Conservation (phyloP, 2,113 vertebrate species). For the Beaufortia kweichowensis region DNA sequence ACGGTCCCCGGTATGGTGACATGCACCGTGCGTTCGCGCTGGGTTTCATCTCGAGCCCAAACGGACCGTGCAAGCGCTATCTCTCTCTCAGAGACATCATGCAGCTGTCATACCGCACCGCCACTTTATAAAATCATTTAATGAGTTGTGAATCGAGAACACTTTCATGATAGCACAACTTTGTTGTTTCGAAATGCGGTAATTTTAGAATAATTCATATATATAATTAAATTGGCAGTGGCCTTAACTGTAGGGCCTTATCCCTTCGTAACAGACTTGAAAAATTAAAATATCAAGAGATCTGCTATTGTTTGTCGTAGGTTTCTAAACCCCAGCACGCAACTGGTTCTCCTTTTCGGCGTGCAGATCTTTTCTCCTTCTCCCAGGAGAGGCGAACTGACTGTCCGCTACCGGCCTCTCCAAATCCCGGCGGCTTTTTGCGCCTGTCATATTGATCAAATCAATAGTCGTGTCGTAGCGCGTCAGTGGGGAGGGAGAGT, state of each 20-base stretch:
- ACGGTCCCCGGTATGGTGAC: background rate
- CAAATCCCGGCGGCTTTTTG: constrained; percentile 5
- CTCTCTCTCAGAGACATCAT: background rate
- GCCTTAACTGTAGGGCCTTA: constrained; percentile 11
- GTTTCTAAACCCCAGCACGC: background rate
- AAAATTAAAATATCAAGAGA: background rate
- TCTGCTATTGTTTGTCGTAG: background rate
- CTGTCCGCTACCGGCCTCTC: constrained; percentile 1
- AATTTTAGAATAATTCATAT: background rate
- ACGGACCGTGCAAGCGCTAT: constrained; percentile 8
- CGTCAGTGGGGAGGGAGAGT: constrained; percentile 10
- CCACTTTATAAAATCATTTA: background rate
- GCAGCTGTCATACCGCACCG: constrained; percentile 4
- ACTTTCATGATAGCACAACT: background rate
- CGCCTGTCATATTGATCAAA: constrained; percentile 21
- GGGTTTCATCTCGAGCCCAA: constrained; percentile 2
- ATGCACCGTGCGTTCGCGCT: background rate
- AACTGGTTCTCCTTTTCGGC: background rate
- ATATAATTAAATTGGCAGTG: background rate
- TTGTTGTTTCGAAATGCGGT: background rate
- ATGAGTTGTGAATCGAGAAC: background rate
- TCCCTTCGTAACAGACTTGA: background rate
- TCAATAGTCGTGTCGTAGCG: constrained; percentile 14
- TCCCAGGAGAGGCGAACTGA: constrained; percentile 3
- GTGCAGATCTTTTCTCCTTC: background rate